phyloP scores from a whole-genome alignment of 2,888 invertebrate species.

The Girardia tigrina region DNA sequence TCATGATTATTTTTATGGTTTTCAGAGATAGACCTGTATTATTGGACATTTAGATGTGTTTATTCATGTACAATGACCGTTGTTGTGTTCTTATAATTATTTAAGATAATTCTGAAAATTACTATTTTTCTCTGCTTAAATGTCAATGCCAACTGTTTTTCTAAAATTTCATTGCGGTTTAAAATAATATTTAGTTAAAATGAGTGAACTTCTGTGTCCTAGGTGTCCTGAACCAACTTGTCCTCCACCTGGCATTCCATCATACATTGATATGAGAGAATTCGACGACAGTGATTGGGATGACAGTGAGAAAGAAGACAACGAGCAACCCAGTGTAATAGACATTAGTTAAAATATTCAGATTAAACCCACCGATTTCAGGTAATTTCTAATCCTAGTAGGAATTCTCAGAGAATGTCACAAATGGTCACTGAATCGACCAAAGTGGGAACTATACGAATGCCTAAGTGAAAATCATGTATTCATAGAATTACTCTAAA shows the following conservation, averaged over 20 bases:
- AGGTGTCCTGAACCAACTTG: slow-evolving; percentile 7
- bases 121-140: too few species aligned
- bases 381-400: neutral
- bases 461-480: neutral
- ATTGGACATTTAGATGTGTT: too few species aligned
- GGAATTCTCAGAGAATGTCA: neutral
- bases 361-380: neutral
- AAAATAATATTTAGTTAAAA: too few species aligned
- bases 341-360: too few species aligned
- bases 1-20: too few species aligned
- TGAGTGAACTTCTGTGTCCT: too few species aligned
- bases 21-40: too few species aligned
- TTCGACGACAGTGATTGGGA: slow-evolving; percentile 17
- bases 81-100: too few species aligned
- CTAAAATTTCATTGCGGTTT: too few species aligned
- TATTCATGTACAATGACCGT: too few species aligned
- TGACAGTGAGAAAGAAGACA: neutral
- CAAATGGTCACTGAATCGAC: neutral
- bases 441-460: neutral
- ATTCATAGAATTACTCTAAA: neutral
- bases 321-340: neutral
- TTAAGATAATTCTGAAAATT: too few species aligned
- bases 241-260: neutral
- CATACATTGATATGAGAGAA: slow-evolving; percentile 5
- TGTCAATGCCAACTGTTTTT: too few species aligned